Percentiles rank a stretch among this genome's conserved stretches.
phyloP scores from a whole-genome alignment of 2,113 vertebrate species.

The Equus przewalskii region DNA sequence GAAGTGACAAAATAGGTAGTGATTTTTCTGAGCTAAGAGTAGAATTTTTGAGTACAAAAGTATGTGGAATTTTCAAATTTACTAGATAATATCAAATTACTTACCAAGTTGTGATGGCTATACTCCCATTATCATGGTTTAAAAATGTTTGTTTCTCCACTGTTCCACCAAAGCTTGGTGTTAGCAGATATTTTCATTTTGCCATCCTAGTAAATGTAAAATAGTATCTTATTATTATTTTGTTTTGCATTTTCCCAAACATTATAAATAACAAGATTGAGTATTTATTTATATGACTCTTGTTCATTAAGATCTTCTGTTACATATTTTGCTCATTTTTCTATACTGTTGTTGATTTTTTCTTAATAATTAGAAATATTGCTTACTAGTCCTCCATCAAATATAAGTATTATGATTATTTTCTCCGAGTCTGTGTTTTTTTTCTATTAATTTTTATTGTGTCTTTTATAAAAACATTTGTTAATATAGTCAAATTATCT shows the following conservation, averaged over 20 bases:
- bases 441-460: background rate
- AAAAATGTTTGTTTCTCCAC: conserved; percentile 14
- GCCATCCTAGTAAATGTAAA: background rate
- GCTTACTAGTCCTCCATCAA: background rate
- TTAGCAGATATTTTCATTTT: background rate
- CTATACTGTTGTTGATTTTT: background rate
- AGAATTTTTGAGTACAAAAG: background rate
- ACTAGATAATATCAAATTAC: background rate
- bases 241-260: background rate
- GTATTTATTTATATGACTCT: background rate
- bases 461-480: background rate
- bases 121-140: background rate
- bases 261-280: background rate
- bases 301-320: background rate
- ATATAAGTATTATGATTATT: background rate
- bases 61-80: background rate
- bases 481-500: background rate
- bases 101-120: background rate
- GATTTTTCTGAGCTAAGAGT: background rate
- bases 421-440: background rate
- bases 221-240: background rate
- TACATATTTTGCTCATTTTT: background rate
- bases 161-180: background rate
- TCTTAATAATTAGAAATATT: background rate
- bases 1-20: background rate